Evolutionary conservation across 2,113 vertebrate species (phyloP), one percentile per base, ranked within the genome.

Genomic region (Phrynosoma platyrhinos): DNA sequence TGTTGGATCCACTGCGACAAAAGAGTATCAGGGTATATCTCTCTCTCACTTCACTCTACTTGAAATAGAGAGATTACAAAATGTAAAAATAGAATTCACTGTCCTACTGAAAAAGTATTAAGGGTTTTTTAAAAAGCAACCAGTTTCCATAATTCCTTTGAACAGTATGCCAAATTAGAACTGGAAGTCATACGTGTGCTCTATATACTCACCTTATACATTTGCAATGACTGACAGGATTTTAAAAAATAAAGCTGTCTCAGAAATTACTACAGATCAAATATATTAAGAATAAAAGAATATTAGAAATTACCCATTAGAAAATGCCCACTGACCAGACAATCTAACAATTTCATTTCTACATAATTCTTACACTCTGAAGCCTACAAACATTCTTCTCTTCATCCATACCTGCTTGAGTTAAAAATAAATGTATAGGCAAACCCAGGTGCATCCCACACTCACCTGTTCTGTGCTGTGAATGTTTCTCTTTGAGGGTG

Each of bases 401-500:
- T 47, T 32, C 14, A n/a, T n/a, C n/a, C n/a, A 82, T 74, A 18
- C 3, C 16, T 21, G 58, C n/a, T 7, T 9, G 16, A 2, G 32
- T 53, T 27, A 55, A 25, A 62, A 30, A 62, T 47, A n/a, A 6
- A 16, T 27, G 64, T 36, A 58, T 27, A 92, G 80, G 42, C 16
- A 69, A 30, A 9, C 23, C 75, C 20, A 66, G 76, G 4, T 88
- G 47, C 36, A 88, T 87, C 80, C 84, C 69, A 25, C 27, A 84
- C 93, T 88, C 94, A 99, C 99, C 99, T 97, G 97, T 99, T 99
- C 96, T 99, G 99, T 52, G 99, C 99, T 71, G 99, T 99, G 96
- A 99, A 99, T 62, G 98, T 99, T 97, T 99, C 99, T 95, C 98
- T 98, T 93, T 99, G 99, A 90, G 98, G 98, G 95, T 99, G 99